Base-by-base conservation (phyloP, 2,797 vertebrate genomes). In the Coregonus ussuriensis region DNA sequence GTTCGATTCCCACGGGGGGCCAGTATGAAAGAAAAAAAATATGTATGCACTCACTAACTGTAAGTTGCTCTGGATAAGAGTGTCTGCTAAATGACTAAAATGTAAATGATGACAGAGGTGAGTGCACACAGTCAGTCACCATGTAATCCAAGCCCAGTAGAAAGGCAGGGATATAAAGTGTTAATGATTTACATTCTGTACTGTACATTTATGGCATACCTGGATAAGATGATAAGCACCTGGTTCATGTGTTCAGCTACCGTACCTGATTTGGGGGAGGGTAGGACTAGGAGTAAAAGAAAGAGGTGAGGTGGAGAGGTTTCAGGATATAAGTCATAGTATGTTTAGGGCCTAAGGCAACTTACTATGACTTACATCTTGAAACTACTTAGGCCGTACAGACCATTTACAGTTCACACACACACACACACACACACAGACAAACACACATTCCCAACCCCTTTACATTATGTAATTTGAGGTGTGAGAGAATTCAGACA, bases 181-280 rank as follows among this genome's bases (percentile, higher is more conserved):
- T 65, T 79, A 76, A 51, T 89, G 91, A 91, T 37, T 79, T 88
- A 92, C 88, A 82, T 9, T 56, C 1, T 25, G 33, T 18, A 7
- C 29, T 54, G 54, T 87, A 89, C 88, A 89, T 54, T 6, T 18
- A 54, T 89, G 52, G 66, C 67, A 71, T 51, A 63, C 68, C 56
- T 63, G 69, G 69, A 47, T 77, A 25, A n/a, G 77, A 76, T 9
- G 88, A 91, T 90, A 90, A 90, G 89, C 80, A 68, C 81, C 74
- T 56, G 74, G 88, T 79, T 89, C 86, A 77, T 47, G 75, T 67
- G 78, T 82, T 78, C 69, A 79, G 82, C 11, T 47, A 47, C 9
- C 11, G 9, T 2, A 47, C 41, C 83, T 77, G 82, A 85, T 81
- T 74, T 59, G 84, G 82, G 63, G 66, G 65, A 41, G 77, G 73